Evolutionary conservation across 2,113 vertebrate genomes (phyloP), one percentile per base, ranked within the genome.

Genomic region (Pygathrix nemaeus): DNA sequence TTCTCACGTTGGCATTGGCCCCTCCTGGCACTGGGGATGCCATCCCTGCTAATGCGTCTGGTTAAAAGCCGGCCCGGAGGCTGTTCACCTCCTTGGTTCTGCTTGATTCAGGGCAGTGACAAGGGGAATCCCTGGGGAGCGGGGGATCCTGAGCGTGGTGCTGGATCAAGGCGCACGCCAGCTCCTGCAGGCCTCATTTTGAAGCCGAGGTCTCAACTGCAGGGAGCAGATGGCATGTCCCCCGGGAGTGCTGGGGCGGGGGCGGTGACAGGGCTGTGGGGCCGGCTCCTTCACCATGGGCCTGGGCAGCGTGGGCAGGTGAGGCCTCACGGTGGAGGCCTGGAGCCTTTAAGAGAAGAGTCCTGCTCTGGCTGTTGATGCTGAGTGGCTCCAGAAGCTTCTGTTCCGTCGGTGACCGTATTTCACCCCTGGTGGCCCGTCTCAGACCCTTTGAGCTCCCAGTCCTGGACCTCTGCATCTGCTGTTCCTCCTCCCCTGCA

Each of bases 101-200:
- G 23, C 40, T 43, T 25, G 9, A 43, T 16, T 12, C 40, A 43
- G 72, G 72, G 72, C 40, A 14, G 43, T 48, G 43, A 20, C 68
- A n/a, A 30, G 40, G 25, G 43, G 43, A 2, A 8, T 7, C 25
- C 68, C 43, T 8, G 2, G 13, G 23, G 27, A 48, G 75, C 4
- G 1, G 8, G 38, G 43, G 75, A 30, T 32, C 25, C 40, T 17
- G 57, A 32, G 82, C 1, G 9, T 27, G 30, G 30, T 0, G 17
- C 30, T n/a, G 30, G 40, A 48, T 32, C 3, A 8, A 52, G 45
- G 38, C 0, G 0, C 10, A 8, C 0, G 43, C 43, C 25, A 2
- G 11, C 45, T 61, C 32, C 23, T 30, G 32, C 25, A 25, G 75
- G 45, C 76, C 59, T 79, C 0, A 0, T 40, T n/a, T 78, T 45